A percentile compares a stretch with the other conserved stretches of the same genome.
phyloP scores from a whole-genome alignment of 2,113 vertebrate genomes.

The Salvator merianae region DNA sequence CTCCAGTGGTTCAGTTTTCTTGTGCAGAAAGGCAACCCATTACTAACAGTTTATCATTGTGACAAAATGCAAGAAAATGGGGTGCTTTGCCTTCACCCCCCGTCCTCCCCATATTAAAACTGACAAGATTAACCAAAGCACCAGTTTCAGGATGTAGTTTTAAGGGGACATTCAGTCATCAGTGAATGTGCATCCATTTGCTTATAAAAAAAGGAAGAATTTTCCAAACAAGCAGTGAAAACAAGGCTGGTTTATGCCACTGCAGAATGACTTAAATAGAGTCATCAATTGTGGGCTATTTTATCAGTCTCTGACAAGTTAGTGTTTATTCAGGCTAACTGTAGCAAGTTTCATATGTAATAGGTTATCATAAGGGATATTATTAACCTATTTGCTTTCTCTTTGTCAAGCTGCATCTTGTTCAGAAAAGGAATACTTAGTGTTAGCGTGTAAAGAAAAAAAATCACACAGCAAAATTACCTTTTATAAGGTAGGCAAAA shows the following conservation, averaged over 20 bases:
- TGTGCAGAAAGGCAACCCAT: constrained; percentile 71
- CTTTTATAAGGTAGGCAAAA: background rate
- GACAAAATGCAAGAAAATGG: constrained; percentile 78
- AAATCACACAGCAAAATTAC: constrained; percentile 18
- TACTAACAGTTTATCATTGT: constrained; percentile 82
- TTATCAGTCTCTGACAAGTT: constrained; percentile 76
- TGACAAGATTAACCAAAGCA: constrained; percentile 81
- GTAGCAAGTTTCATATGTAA: constrained; percentile 60
- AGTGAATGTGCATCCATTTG: constrained; percentile 82
- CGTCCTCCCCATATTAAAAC: constrained; percentile 74
- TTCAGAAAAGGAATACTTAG: constrained; percentile 49
- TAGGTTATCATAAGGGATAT: constrained; percentile 67
- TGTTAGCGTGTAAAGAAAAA: constrained; percentile 28
- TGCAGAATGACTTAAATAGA: constrained; percentile 76
- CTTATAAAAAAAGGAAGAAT: constrained; percentile 79
- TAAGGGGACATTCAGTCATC: constrained; percentile 79
- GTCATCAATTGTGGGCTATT: constrained; percentile 72
- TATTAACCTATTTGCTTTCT: constrained; percentile 57
- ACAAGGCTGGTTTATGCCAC: constrained; percentile 61
- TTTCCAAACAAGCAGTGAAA: constrained; percentile 75
- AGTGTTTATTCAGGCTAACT: constrained; percentile 63
- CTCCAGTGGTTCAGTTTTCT: constrained; percentile 63
- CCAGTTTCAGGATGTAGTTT: constrained; percentile 77
- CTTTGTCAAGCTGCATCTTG: constrained; percentile 59
- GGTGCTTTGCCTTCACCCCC: constrained; percentile 65